Conservation (phyloP, 1,140 invertebrate species). For the Drosophila yakuba region DNA sequence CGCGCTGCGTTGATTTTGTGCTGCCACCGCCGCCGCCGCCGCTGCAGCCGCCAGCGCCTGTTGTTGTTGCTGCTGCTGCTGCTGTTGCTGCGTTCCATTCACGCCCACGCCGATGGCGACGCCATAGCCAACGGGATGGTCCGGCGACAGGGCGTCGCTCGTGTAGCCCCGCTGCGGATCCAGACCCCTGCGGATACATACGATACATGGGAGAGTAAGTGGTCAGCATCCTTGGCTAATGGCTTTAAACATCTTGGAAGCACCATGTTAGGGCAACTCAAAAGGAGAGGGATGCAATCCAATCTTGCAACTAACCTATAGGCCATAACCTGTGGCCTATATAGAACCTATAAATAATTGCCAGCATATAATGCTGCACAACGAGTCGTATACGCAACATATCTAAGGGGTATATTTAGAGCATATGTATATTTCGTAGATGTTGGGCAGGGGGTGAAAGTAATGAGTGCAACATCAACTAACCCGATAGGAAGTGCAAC, state of each 20-base stretch:
- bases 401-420: not conserved
- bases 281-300: too few relatives aligned
- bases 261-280: too few relatives aligned
- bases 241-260: not conserved
- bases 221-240: not conserved
- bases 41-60: constrained; percentile 60
- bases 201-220: constrained; percentile 1
- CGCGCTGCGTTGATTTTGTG: constrained; percentile 75
- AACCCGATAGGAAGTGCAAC: too few relatives aligned
- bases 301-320: too few relatives aligned
- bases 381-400: not conserved
- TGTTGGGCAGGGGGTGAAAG: not conserved
- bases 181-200: constrained; percentile 85
- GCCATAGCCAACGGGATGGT: constrained; percentile 81
- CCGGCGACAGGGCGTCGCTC: constrained; percentile 88
- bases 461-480: not conserved
- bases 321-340: too few relatives aligned
- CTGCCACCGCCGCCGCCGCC: constrained; percentile 58
- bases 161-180: constrained; percentile 89
- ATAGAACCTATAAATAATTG: too few relatives aligned
- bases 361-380: not conserved
- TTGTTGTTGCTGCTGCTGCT: constrained; percentile 61
- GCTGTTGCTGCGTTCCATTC: constrained; percentile 51
- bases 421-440: not conserved
- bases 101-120: constrained; percentile 47